Conservation (phyloP, 2,113 vertebrate species). For the Jacana jacana region DNA sequence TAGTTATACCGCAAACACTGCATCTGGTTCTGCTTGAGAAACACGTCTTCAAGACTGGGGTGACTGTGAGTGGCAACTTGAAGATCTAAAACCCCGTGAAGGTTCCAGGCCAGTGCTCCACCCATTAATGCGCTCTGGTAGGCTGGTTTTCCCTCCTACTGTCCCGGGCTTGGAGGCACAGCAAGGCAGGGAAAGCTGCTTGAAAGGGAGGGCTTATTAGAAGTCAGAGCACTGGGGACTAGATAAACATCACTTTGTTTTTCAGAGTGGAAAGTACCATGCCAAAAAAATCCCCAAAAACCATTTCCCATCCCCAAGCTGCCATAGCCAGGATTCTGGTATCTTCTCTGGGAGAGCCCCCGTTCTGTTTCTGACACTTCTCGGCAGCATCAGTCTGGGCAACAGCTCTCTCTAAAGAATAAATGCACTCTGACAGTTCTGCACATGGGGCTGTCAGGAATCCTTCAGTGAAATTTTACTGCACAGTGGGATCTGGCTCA, state of each 20-base stretch:
- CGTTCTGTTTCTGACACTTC: not conserved
- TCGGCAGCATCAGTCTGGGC: not conserved
- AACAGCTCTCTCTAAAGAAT: not conserved
- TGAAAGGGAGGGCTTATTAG: not conserved
- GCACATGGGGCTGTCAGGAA: not conserved
- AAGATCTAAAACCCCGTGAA: not conserved
- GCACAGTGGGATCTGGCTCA: constrained; percentile 25
- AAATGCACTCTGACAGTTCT: not conserved
- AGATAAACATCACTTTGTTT: not conserved
- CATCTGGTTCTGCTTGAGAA: not conserved
- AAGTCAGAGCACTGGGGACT: not conserved
- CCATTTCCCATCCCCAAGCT: not conserved
- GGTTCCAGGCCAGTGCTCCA: not conserved
- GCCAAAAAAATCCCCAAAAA: not conserved
- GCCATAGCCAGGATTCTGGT: not conserved
- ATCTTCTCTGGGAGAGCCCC: not conserved
- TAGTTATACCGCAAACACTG: not conserved
- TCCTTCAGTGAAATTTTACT: not conserved
- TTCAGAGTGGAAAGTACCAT: not conserved
- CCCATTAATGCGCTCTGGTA: not conserved
- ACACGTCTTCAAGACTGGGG: not conserved
- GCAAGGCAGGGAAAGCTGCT: not conserved
- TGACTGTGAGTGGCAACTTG: not conserved
- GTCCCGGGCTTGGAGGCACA: not conserved
- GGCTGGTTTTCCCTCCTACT: not conserved